Evolutionary conservation across 2,888 invertebrate species (phyloP), one percentile per base, ranked within the genome.

Genomic region (Diloba caeruleocephala): DNA sequence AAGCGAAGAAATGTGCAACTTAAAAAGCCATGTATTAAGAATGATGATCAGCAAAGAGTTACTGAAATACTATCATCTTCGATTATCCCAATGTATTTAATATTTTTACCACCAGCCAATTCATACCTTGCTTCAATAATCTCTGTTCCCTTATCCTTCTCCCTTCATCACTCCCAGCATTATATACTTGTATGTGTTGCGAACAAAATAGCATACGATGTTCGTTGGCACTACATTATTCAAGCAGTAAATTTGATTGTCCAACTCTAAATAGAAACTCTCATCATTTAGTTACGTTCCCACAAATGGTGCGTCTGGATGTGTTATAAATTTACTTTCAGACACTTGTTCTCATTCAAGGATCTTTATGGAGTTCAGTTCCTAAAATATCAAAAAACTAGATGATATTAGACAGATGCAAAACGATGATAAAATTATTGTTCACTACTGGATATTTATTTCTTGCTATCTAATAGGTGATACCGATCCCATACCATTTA

Each of bases 201-300:
- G 64, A 74, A 75, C 80, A 74, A 81, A 81, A 81, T 78, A 72
- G 74, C 71, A 69, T 63, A 68, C 76, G 72, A 70, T 75, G 74
- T 76, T 76, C 70, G 73, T 59, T 72, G 70, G 67, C 65, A 78
- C 71, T 79, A 81, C 75, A 82, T 82, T 79, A 82, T 79, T 81
- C 78, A 74, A 77, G 74, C 82, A 78, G 80, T 82, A 82, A 82
- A 82, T 80, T 81, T 79, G 76, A 81, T 82, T 78, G 81, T 79
- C 76, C 73, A 60, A 68, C 69, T 74, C 69, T 67, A 76, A 81
- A 81, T 79, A 76, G 74, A 69, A 77, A 70, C 60, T 74, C 74
- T 54, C 66, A 70, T 80, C 67, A 74, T 74, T 78, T 74, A 75
- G 64, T 69, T 73, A 62, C 65, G 57, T 68, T 61, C 43, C 46